Conservation (phyloP, 2,888 invertebrate genomes). For the Lathronympha strigana region DNA sequence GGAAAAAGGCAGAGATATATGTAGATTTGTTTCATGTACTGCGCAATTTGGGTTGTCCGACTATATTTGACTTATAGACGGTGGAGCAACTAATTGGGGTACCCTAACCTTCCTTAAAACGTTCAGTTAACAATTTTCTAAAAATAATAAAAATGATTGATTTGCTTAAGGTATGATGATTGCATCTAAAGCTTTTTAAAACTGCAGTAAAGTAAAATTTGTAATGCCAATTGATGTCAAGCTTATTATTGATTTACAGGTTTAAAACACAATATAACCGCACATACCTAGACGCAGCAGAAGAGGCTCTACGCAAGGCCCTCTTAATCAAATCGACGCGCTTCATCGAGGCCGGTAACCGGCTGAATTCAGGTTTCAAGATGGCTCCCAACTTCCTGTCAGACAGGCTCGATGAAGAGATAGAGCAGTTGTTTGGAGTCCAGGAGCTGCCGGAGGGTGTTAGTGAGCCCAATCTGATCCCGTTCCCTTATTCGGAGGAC, state of each 20-base stretch:
- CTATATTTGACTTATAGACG: too few species aligned
- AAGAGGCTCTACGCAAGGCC: constrained; percentile 70
- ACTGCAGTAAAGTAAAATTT: background rate
- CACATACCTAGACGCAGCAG: constrained; percentile 59
- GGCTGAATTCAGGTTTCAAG: constrained; percentile 64
- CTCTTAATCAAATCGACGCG: constrained; percentile 61
- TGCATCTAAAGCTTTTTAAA: constrained; percentile 16
- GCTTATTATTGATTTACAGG: constrained; percentile 49
- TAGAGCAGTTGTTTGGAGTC: constrained; percentile 57
- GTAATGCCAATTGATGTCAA: background rate
- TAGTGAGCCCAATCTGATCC: constrained; percentile 48
- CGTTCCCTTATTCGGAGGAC: constrained; percentile 60
- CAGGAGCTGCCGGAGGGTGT: constrained; percentile 42
- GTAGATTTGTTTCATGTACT: too few species aligned
- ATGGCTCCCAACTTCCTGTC: constrained; percentile 61
- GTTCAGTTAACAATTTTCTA: too few species aligned
- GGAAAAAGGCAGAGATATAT: too few species aligned
- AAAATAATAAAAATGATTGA: too few species aligned
- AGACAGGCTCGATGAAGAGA: constrained; percentile 64
- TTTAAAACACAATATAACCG: constrained; percentile 58
- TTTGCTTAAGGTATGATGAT: constrained; percentile 51
- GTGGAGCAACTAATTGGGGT: too few species aligned
- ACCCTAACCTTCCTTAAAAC: too few species aligned
- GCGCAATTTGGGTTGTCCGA: too few species aligned
- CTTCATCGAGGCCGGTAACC: constrained; percentile 64